Evolutionary conservation across 2,888 invertebrate genomes (phyloP), one percentile per base, ranked within the genome.

Genomic region (Xylocampa areola): DNA sequence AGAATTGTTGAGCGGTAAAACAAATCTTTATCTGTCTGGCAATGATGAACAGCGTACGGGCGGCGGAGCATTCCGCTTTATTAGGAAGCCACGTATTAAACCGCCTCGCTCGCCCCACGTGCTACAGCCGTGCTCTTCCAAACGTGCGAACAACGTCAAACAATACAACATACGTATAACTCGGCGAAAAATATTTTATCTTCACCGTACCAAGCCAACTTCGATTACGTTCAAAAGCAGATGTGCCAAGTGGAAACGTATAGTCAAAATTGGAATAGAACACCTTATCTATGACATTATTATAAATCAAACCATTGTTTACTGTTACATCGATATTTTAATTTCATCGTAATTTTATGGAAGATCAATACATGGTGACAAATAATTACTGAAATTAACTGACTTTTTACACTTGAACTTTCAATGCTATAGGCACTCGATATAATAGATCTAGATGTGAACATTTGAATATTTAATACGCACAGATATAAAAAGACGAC

Each of bases 271-370:
- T 37, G 47, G 16, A 60, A 66, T 47, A 50, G 25, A 63, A 50
- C 10, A 40, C 32, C 14, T 40, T 1, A 23, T 29, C 17, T 40
- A 11, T 0, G 8, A 44, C 13, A 41, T 36, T 11, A 23, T 19
- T n/a, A 13, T 39, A 82, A 91, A 90, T 89, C 78, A 89, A 93
- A 92, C 88, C 82, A 90, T 85, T 80, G 63, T 66, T 79, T 89
- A 89, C 89, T 92, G 90, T 93, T 94, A 94, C 94, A 94, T 94
- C 94, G 87, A 94, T 93, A 94, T 90, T 91, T 94, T 93, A 93
- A 93, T 94, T 93, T 93, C 92, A 92, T 92, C 92, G 91, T 94
- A 94, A 92, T 92, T 91, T 93, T 94, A 94, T 94, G 94, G 94
- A 94, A 93, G 94, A 94, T 93, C 94, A 92, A 93, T 94, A 94